Evolutionary conservation across 2,797 vertebrate genomes (phyloP).

Genomic region (Limosa lapponica): DNA sequence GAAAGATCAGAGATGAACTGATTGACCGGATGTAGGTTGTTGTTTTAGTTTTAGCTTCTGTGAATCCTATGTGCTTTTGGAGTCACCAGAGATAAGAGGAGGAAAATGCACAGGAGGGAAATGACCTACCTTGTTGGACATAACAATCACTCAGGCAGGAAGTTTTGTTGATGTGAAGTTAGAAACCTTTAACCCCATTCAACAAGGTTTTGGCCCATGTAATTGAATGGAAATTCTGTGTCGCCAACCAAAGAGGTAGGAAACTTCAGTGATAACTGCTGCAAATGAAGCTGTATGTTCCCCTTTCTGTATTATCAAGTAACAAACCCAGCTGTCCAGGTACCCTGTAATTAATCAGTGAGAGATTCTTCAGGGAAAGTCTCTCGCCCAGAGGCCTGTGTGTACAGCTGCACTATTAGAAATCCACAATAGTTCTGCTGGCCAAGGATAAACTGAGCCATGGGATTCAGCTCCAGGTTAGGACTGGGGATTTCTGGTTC

Average conservation of each 20-base stretch:
- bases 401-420: background rate
- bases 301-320: background rate
- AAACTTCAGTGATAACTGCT: background rate
- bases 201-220: background rate
- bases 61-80: slow-evolving; percentile 33
- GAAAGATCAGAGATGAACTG: slow-evolving; percentile 30
- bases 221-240: background rate
- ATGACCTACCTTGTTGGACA: slow-evolving; percentile 33
- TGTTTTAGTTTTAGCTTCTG: slow-evolving; percentile 51
- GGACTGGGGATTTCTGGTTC: background rate
- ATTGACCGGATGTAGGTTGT: background rate
- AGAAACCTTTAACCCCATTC: slow-evolving; percentile 2
- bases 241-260: background rate
- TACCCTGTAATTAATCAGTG: background rate
- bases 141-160: background rate
- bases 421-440: background rate
- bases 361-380: background rate
- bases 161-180: background rate
- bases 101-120: slow-evolving; percentile 18
- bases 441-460: background rate
- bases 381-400: background rate
- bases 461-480: background rate
- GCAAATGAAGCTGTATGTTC: accelerated
- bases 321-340: background rate
- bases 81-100: slow-evolving; percentile 51